Evolutionary conservation across 2,888 invertebrate species (phyloP).

Genomic region (Apoda limacodes): DNA sequence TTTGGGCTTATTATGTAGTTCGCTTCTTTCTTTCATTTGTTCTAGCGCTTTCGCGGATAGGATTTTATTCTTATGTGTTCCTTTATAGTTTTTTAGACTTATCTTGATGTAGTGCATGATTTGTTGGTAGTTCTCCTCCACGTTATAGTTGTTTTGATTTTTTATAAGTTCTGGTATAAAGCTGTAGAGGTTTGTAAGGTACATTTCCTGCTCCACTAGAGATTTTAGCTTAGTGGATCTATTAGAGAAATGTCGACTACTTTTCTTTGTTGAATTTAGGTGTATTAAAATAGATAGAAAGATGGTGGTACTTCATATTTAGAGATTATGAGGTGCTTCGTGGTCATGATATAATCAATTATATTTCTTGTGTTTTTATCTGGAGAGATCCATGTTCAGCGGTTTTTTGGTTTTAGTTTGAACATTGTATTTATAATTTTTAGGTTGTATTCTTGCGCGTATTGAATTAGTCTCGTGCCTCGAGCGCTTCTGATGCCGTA

Average conservation of each 20-base stretch:
- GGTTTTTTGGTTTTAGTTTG: conserved; percentile 10
- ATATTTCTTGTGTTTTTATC: no score
- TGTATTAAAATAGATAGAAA: conserved; percentile 17
- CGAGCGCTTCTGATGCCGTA: conserved; percentile 12
- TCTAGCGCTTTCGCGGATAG: conserved; percentile 1
- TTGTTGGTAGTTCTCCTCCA: conserved; percentile 1
- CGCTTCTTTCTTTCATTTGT: conserved; percentile 1
- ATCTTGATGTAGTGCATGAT: conserved; percentile 2
- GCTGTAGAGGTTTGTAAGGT: no score
- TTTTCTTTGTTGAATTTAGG: conserved; percentile 6
- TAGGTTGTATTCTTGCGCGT: conserved; percentile 16
- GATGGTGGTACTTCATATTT: conserved; percentile 17
- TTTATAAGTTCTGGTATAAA: conserved; percentile 2
- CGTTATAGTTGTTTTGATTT: conserved; percentile 1
- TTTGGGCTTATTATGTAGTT: conserved; percentile 1
- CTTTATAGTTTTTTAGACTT: no score
- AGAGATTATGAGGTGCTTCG: conserved; percentile 1
- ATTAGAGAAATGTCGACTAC: conserved; percentile 1
- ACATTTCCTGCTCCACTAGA: not conserved
- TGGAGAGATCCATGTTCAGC: conserved; percentile 18
- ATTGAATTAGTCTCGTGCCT: conserved; percentile 15
- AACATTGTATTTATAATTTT: conserved; percentile 17
- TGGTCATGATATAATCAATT: no score
- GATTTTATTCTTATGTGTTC: conserved; percentile 2
- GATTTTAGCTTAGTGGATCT: conserved; percentile 1